Evolutionary conservation across 2,797 vertebrate genomes (phyloP).

Genomic region (Pseudochaenichthys georgianus): DNA sequence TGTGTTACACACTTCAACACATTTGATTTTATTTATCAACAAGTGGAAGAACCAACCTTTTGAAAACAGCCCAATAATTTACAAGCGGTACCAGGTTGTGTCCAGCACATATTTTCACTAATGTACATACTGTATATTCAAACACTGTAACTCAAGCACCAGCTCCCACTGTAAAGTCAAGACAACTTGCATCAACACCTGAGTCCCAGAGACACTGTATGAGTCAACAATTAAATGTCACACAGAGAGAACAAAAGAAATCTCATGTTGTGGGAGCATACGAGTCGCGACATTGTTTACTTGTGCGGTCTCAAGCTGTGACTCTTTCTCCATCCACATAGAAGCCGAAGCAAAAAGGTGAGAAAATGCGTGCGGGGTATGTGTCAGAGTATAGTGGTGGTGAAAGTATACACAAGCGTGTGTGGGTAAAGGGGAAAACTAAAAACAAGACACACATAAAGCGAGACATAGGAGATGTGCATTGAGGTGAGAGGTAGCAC

Average conservation of each 20-base stretch:
- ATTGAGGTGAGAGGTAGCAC: background rate
- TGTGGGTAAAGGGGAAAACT: background rate
- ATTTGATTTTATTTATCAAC: background rate
- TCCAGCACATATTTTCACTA: conserved; percentile 14
- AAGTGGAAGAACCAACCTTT: background rate
- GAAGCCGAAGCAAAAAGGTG: background rate
- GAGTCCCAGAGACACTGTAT: background rate
- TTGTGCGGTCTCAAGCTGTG: conserved; percentile 29
- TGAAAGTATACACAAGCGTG: too few species aligned
- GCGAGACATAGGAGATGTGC: conserved; percentile 2
- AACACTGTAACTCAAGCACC: conserved; percentile 31
- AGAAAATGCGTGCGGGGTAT: conserved; percentile 4
- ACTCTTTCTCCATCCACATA: background rate
- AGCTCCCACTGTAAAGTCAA: conserved; percentile 18
- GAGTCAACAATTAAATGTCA: conserved; percentile 44
- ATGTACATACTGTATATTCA: conserved; percentile 31
- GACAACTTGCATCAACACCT: conserved; percentile 14
- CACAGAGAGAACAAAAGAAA: background rate
- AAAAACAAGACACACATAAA: background rate
- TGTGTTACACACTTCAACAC: background rate
- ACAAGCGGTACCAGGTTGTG: conserved; percentile 11
- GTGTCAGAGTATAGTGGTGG: background rate
- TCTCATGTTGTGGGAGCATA: background rate
- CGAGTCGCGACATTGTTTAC: conserved; percentile 35
- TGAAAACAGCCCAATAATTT: conserved; percentile 14